A percentile compares a stretch with the other conserved stretches of the same genome.
Conservation (phyloP, 2,113 vertebrate species). For the Cygnus buccinator region DNA sequence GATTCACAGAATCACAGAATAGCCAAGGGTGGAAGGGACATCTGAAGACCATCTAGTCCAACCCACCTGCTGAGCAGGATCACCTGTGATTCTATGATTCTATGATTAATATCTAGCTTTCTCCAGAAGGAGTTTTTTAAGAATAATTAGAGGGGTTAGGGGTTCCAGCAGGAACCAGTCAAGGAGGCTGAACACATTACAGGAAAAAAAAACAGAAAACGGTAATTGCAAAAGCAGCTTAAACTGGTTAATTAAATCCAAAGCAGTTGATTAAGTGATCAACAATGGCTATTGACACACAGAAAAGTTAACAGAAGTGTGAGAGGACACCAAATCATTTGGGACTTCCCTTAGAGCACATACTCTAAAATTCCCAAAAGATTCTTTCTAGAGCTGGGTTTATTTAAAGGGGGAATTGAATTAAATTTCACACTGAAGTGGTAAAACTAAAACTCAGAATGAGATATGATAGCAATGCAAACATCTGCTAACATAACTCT, state of each 20-base stretch:
- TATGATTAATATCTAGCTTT: background rate
- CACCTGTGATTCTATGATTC: too few species aligned
- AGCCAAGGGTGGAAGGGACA: too few species aligned
- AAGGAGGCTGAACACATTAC: background rate
- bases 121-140: background rate
- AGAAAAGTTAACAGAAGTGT: background rate
- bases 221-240: background rate
- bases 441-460: background rate
- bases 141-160: background rate
- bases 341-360: background rate
- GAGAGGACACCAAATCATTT: background rate
- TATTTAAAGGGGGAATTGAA: background rate
- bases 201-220: background rate
- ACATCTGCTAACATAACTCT: background rate
- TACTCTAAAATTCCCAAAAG: background rate
- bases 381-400: background rate
- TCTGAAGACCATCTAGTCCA: too few species aligned
- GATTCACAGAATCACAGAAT: too few species aligned
- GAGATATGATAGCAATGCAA: background rate
- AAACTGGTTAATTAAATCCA: background rate
- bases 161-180: background rate
- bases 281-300: background rate
- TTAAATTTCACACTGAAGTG: background rate
- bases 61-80: too few species aligned
- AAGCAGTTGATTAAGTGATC: background rate